A percentile compares a stretch with the other conserved stretches of the same genome.
These are phyloP conservation scores for Chunga burmeisteri DNA, from an alignment of 2,113 vertebrate species.

Conservation along the genomic window DNA sequence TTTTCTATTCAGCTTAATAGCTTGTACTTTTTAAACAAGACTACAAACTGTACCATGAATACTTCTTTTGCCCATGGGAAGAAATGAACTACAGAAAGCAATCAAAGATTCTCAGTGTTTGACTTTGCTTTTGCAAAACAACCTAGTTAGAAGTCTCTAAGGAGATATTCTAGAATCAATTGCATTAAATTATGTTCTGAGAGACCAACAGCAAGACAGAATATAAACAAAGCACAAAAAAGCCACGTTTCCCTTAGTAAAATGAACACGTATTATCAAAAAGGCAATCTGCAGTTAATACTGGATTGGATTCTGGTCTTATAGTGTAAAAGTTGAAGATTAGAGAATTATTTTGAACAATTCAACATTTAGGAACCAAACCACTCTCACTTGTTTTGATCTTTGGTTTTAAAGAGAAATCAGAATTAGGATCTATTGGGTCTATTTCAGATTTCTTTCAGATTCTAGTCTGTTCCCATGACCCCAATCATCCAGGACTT, in stretches of 20 bases:
- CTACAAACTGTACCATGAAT: neutral
- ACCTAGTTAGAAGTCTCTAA: constrained; percentile 18
- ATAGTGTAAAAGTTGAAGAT: neutral
- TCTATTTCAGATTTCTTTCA: neutral
- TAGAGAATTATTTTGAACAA: neutral
- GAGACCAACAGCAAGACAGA: neutral
- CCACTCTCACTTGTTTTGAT: neutral
- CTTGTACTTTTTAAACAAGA: neutral
- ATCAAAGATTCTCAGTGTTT: constrained; percentile 1
- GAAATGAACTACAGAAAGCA: constrained; percentile 19
- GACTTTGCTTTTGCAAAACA: constrained; percentile 41
- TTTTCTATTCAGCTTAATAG: neutral
- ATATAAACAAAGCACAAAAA: neutral
- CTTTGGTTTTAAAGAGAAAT: neutral
- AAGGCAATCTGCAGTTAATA: neutral
- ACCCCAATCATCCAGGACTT: neutral
- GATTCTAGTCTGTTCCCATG: neutral
- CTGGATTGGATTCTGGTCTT: neutral
- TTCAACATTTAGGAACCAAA: neutral
- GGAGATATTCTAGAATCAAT: constrained; percentile 2
- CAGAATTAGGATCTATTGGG: neutral
- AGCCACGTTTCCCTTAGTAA: neutral
- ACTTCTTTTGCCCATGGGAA: neutral
- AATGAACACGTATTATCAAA: neutral
- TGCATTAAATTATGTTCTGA: neutral